Evolutionary conservation across 2,797 vertebrate species (phyloP).

Genomic region (Danio jaintianensis): DNA sequence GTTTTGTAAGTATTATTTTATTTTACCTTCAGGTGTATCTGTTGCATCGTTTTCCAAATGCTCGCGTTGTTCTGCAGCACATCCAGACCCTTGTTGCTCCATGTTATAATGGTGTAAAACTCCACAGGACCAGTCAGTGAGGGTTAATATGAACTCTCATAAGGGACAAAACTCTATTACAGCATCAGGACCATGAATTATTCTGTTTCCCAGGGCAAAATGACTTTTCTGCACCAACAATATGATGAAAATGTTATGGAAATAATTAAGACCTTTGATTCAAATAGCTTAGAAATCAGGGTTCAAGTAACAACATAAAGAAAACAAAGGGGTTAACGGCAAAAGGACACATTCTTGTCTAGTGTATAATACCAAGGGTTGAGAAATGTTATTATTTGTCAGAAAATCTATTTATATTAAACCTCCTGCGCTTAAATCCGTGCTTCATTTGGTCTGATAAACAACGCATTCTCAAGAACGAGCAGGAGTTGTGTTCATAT

Average conservation of each 20-base stretch:
- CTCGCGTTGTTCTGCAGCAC: background rate
- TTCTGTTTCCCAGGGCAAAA: background rate
- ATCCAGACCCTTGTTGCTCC: constrained; percentile 29
- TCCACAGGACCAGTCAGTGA: background rate
- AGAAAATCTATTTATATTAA: background rate
- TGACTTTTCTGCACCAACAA: background rate
- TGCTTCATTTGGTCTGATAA: constrained; percentile 58
- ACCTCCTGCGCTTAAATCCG: constrained; percentile 66
- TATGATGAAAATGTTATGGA: background rate
- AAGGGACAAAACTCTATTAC: background rate
- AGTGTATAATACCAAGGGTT: background rate
- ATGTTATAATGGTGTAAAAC: background rate
- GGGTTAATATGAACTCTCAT: background rate
- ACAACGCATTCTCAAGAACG: constrained; percentile 57
- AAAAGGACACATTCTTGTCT: background rate
- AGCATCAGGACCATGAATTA: constrained; percentile 9
- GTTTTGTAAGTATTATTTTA: background rate
- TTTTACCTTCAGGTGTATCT: constrained; percentile 33
- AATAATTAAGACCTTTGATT: background rate
- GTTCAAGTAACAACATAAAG: background rate
- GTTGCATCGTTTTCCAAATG: constrained; percentile 7
- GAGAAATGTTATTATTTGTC: background rate
- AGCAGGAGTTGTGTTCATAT: background rate
- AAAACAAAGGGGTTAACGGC: background rate
- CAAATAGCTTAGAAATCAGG: background rate